phyloP scores from a whole-genome alignment of 2,888 invertebrate genomes.

The Petrophora chlorosata region DNA sequence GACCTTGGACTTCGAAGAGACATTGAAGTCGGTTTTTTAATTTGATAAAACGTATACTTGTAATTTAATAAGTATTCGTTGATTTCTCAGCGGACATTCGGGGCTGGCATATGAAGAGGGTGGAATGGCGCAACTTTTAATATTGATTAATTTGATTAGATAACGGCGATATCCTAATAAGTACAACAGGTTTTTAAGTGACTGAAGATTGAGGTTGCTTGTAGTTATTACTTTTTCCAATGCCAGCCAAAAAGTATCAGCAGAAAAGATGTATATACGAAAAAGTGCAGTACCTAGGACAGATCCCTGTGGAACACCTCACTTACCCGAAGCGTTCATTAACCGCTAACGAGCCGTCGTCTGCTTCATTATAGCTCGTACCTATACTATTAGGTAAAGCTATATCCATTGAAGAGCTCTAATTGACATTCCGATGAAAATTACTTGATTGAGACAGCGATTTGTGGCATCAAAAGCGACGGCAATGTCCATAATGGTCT shows the following conservation, averaged over 20 bases:
- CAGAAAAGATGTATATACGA: neutral
- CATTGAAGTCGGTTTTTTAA: no score
- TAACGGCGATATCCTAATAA: no score
- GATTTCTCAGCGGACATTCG: no score
- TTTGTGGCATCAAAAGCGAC: slow-evolving; percentile 6
- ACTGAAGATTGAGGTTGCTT: no score
- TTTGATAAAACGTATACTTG: no score
- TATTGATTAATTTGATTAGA: no score
- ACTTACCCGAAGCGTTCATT: slow-evolving; percentile 4
- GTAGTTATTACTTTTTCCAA: neutral
- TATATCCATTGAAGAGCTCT: slow-evolving; percentile 3
- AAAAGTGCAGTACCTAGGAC: slow-evolving; percentile 5
- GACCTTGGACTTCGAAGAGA: no score
- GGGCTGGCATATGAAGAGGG: no score
- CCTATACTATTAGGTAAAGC: neutral
- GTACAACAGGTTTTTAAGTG: no score
- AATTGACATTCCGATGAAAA: slow-evolving; percentile 17
- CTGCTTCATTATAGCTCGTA: slow-evolving; percentile 16
- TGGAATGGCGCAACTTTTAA: no score
- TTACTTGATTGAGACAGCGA: slow-evolving; percentile 10
- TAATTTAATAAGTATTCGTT: no score
- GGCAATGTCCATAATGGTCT: neutral
- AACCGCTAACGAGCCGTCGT: slow-evolving; percentile 18
- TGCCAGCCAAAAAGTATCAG: neutral
- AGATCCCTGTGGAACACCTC: slow-evolving; percentile 14